Conservation (phyloP, 2,113 vertebrate genomes). For the Pao palembangensis region DNA sequence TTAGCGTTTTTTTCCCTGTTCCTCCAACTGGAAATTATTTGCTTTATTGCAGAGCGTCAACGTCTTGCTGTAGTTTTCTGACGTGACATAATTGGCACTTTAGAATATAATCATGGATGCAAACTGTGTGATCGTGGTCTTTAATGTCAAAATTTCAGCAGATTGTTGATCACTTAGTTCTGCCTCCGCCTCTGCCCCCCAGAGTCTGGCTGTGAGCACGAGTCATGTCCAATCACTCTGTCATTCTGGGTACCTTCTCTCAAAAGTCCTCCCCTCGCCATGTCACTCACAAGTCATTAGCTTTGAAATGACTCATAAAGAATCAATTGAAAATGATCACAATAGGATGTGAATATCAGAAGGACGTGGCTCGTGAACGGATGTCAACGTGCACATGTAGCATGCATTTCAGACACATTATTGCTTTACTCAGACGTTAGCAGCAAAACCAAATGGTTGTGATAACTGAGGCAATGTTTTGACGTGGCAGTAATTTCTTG, state of each 20-base stretch:
- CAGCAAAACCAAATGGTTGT: conserved; percentile 44
- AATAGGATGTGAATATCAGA: conserved; percentile 60
- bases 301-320: conserved; percentile 88
- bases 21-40: conserved; percentile 99
- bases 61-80: conserved; percentile 91
- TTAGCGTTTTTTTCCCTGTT: conserved; percentile 95
- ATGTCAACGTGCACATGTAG: conserved; percentile 40
- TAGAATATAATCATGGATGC: conserved; percentile 94
- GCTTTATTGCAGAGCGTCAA: conserved; percentile 99
- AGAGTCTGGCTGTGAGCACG: conserved; percentile 39
- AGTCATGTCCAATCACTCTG: conserved; percentile 70
- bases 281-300: conserved; percentile 85
- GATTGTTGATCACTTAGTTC: conserved; percentile 77
- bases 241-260: conserved; percentile 85
- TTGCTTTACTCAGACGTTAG: conserved; percentile 56
- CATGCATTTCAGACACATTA: conserved; percentile 47
- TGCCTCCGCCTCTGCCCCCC: conserved; percentile 39
- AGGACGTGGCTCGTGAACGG: conserved; percentile 53
- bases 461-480: conserved; percentile 41
- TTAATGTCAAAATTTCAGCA: conserved; percentile 94
- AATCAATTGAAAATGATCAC: conserved; percentile 76
- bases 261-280: conserved; percentile 76
- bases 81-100: conserved; percentile 97
- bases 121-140: conserved; percentile 85
- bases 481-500: conserved; percentile 53